Evolutionary conservation across 2,888 invertebrate genomes (phyloP).

Genomic region (Caenorhabditis doughertyi): DNA sequence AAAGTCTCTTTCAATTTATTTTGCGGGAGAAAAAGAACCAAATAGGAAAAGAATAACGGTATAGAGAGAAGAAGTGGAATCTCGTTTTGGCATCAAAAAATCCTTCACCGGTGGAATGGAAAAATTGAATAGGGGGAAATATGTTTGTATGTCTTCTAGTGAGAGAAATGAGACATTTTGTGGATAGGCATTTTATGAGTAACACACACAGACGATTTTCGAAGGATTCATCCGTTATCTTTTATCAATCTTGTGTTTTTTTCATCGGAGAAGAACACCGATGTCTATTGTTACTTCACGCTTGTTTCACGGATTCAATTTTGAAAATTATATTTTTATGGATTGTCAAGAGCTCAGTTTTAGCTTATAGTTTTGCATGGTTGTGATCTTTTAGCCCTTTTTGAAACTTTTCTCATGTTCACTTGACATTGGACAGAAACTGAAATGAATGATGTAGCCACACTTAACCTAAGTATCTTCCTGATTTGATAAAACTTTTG

Average conservation of each 20-base stretch:
- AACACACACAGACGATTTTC: constrained; percentile 12
- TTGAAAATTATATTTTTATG: too few relatives aligned
- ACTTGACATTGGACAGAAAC: too few relatives aligned
- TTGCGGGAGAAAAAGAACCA: background rate
- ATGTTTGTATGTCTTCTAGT: constrained; percentile 29
- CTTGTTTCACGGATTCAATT: too few relatives aligned
- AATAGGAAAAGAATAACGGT: constrained; percentile 31
- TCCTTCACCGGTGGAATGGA: background rate
- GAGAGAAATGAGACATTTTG: constrained; percentile 7
- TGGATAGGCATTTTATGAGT: constrained; percentile 35
- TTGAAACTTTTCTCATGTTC: too few relatives aligned
- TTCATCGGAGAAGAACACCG: too few relatives aligned
- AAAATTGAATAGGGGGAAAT: constrained; percentile 33
- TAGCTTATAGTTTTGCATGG: too few relatives aligned
- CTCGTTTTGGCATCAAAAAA: constrained; percentile 37
- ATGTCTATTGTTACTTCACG: too few relatives aligned
- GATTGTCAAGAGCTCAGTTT: too few relatives aligned
- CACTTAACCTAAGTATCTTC: too few relatives aligned
- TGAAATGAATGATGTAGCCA: too few relatives aligned
- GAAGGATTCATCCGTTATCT: constrained; percentile 11
- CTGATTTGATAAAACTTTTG: too few relatives aligned
- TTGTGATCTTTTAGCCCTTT: too few relatives aligned
- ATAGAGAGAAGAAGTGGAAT: constrained; percentile 26
- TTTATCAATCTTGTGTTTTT: constrained; percentile 11
- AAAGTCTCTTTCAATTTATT: background rate